Base-by-base conservation (phyloP, 2,888 invertebrate species). In the Caenorhabditis sp. region DNA sequence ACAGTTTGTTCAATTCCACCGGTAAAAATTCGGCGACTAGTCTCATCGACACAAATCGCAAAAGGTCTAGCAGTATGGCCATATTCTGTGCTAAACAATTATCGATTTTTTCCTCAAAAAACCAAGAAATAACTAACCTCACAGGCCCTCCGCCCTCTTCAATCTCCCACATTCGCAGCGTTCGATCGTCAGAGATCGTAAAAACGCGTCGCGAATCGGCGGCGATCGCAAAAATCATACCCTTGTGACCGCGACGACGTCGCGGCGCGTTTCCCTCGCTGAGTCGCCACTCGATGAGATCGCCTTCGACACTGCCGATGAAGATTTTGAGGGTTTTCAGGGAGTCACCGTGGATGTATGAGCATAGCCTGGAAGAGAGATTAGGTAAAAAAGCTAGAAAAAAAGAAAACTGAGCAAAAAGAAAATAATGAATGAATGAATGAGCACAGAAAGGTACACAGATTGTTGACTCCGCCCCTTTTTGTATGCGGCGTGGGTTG, bases 31-130 rank as follows among this genome's bases (percentile, higher is more conserved):
- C 21, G 17, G 0, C 31, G 21, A 6, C 60, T 24, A 1, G 1
- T 8, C 12, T 59, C 37, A 37, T 67, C 68, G 14, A 70, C 43
- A 36, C 60, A 70, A 43, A 79, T 70, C n/a, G 77, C 61, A 31
- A 75, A 76, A 0, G 79, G 79, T 21, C 79, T 64, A 17, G 79
- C 79, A 6, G 73, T 72, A 37, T 79, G 79, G 12, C 78, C 78
- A 27, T 62, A 78, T 19, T 51, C 66, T 17, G 68, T 76, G 54
- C 64, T 64, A 53, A 60, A 67, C 53, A 53, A 53, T 8, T 53
- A 8, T 3, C 5, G 17, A 21, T 8, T 53, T 53, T 53, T 23
- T 1, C 4, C 3, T 21, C n/a, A 53, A 6, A 23, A 53, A 23
- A 6, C 3, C 4, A 8, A 4, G 17, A n/a, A 50, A n/a, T n/a